Evolutionary conservation across 2,797 vertebrate genomes (phyloP).

Genomic region (Octomys mimax): DNA sequence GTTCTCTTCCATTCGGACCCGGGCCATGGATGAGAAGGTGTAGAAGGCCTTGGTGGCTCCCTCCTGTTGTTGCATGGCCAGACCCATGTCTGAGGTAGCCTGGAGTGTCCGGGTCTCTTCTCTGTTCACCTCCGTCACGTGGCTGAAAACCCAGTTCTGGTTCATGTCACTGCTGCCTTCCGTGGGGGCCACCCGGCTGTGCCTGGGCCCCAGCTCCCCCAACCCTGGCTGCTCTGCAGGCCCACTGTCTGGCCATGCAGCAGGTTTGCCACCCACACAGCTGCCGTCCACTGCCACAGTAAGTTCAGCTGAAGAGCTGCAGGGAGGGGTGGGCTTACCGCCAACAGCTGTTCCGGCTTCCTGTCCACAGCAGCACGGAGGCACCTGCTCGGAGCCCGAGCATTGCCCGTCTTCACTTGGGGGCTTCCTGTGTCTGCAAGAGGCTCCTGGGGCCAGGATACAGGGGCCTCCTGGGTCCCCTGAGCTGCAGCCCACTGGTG

Average conservation of each 20-base stretch:
- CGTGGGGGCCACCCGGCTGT: rapidly evolving
- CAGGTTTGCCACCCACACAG: background rate
- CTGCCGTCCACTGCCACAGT: rapidly evolving
- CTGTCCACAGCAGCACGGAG: background rate
- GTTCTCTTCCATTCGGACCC: slow-evolving; percentile 93
- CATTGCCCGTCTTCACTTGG: background rate
- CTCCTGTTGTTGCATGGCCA: slow-evolving; percentile 89
- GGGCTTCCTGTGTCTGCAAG: background rate
- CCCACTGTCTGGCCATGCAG: rapidly evolving
- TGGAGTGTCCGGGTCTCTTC: slow-evolving; percentile 85
- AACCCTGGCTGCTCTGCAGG: background rate
- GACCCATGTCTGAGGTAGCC: slow-evolving; percentile 88
- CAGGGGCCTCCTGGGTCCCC: background rate
- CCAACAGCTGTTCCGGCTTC: slow-evolving; percentile 29
- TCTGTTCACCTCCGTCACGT: background rate
- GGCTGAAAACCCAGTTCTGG: background rate
- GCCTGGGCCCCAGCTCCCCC: background rate
- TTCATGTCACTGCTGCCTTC: background rate
- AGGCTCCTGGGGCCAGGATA: background rate
- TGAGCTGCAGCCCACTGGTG: background rate
- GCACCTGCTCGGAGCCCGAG: background rate
- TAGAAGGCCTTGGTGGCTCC: slow-evolving; percentile 87
- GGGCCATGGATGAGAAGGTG: slow-evolving; percentile 92
- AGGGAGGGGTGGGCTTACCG: slow-evolving; percentile 1
- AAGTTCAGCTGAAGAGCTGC: background rate